Base-by-base conservation (phyloP, 2,113 vertebrate species). In the Alexandromys fortis region DNA sequence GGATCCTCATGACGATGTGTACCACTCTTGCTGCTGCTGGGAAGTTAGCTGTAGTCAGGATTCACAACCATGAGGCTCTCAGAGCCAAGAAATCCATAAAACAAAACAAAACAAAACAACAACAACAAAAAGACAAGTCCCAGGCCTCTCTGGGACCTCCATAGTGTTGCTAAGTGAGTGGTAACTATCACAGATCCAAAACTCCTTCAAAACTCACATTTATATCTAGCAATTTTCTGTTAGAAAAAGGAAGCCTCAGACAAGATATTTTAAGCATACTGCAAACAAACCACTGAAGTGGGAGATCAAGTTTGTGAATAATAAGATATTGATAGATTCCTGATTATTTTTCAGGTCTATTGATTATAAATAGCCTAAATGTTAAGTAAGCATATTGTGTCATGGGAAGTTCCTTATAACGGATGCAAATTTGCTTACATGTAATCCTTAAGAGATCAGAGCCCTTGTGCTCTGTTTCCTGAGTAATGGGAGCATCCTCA, bases 341-440 rank as follows among this genome's bases (percentile, higher is more conserved):
- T 90, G 33, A 67, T 76, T 78, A 16, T 52, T 94, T 93, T 91
- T 45, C 65, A 78, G 61, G 14, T 35, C 75, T 97, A 45, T 47
- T 94, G 77, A 95, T 96, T 91, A 83, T 88, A 94, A 94, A 63
- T 70, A 89, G 42, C 12, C 8, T 89, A 42, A 96, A 94, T 83
- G 95, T 91, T 70, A 94, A 94, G 76, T 47, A 90, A 52, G 14
- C 28, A 2, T 68, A 67, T n/a, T 70, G 11, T 86, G 7, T 78
- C 86, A 26, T 86, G 38, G 75, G 35, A 76, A 61, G 83, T 30
- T 52, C 73, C 85, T 94, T 95, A 68, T 81, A 94, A 92, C 33
- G 13, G 30, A 63, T 85, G 38, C 33, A 87, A 58, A 58, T 90
- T 92, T 14, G 65, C 19, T 92, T 85, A 47, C 93, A 85, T 79